Evolutionary conservation across 2,888 invertebrate genomes (phyloP), one percentile per base, ranked within the genome.

Genomic region (Dynastes maya): DNA sequence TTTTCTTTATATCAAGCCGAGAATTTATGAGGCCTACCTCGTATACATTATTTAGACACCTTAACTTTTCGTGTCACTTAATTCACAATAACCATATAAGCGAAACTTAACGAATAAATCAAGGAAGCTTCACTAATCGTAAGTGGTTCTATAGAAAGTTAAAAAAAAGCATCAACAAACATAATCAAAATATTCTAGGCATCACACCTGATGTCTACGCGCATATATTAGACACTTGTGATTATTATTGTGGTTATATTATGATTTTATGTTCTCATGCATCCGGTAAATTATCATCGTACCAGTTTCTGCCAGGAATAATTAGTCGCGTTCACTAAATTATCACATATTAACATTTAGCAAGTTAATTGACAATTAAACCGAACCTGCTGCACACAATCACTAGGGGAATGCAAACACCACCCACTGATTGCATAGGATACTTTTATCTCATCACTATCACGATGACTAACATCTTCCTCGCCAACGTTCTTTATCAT

Each of bases 311-410:
- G 61, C 40, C 61, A 40, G n/a, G 61, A 74, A 61, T 58, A 58
- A 74, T 74, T 61, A 61, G 72, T n/a, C 22, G 45, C 13, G 5
- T 74, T 74, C 72, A 45, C 45, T 74, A 61, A 74, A 74, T 74
- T 74, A 74, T 63, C 72, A 61, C 61, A 58, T 29, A 74, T 61
- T 74, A 74, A 74, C 61, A 74, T 74, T 74, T 74, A 63, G 49
- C 27, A 61, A 74, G 58, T 74, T 72, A 74, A 74, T 74, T 74
- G 72, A 74, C 61, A 74, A 74, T 74, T 74, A 74, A 74, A 74
- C 40, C 27, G 61, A n/a, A 74, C 45, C 61, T 40, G 61, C 27
- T 74, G 72, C 61, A 74, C 61, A 63, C 37, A 45, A 49, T 61
- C 45, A 71, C 37, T 58, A 45, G 6, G 53, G 29, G 67, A 68